Evolutionary conservation across 37 sponge, comb jelly and placozoan species (phyloP).

Genomic region (Dysidea cf. avara): DNA sequence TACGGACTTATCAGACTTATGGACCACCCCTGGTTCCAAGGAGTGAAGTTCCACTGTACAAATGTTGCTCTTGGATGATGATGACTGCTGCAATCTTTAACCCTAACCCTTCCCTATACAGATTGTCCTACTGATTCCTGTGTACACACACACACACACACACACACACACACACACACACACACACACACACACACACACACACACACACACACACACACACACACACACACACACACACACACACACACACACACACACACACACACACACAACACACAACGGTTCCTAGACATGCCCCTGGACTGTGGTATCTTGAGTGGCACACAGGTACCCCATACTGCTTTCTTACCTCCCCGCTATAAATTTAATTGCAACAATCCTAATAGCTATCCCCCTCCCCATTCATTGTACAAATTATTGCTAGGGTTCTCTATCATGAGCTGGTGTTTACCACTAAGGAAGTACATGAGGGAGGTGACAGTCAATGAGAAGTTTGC

Average conservation of each 20-base stretch:
- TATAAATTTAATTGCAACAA: too few species aligned
- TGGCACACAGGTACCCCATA: too few species aligned
- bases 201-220: constrained; percentile 63
- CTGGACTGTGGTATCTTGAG: too few species aligned
- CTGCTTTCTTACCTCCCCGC: too few species aligned
- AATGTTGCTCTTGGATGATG: too few species aligned
- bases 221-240: constrained; percentile 47
- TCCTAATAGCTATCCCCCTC: neutral
- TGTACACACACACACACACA: constrained; percentile 49
- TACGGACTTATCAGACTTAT: too few species aligned
- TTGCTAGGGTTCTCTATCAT: constrained; percentile 86
- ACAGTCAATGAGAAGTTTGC: constrained; percentile 96
- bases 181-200: constrained; percentile 62
- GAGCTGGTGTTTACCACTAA: constrained; percentile 97
- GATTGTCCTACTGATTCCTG: constrained; percentile 13
- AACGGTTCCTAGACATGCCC: neutral
- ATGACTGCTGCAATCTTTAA: too few species aligned
- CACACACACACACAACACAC: constrained; percentile 8
- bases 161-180: constrained; percentile 61
- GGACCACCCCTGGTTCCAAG: too few species aligned
- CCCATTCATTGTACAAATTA: neutral
- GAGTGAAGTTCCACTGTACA: too few species aligned
- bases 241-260: constrained; percentile 20
- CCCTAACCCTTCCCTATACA: neutral
- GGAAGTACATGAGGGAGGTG: constrained; percentile 96